Evolutionary conservation across 1,140 invertebrate genomes (phyloP).

Genomic region (Melanaphis sacchari): DNA sequence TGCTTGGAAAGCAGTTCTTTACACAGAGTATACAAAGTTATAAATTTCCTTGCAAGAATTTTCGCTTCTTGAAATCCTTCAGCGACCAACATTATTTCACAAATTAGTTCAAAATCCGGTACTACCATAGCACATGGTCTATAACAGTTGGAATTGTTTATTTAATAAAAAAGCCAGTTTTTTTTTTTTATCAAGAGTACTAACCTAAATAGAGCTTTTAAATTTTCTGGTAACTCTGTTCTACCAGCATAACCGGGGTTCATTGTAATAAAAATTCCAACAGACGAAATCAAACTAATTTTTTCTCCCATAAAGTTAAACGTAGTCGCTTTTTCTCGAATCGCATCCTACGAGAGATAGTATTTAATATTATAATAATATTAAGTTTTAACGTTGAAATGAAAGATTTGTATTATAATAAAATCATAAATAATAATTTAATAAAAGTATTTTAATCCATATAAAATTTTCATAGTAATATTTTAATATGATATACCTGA

Average conservation of each 20-base stretch:
- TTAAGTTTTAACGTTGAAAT: background rate
- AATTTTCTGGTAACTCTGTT: conserved; percentile 86
- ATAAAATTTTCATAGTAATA: background rate
- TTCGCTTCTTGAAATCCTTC: conserved; percentile 96
- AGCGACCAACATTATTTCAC: conserved; percentile 98
- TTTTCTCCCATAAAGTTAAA: conserved; percentile 96
- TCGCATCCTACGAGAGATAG: conserved; percentile 78
- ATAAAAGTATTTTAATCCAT: background rate
- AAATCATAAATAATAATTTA: background rate
- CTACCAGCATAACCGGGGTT: conserved; percentile 96
- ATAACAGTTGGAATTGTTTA: background rate
- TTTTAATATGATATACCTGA: conserved; percentile 63
- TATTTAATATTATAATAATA: background rate
- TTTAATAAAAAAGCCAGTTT: background rate
- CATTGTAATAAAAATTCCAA: conserved; percentile 98
- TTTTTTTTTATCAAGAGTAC: background rate
- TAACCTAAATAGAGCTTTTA: conserved; percentile 86
- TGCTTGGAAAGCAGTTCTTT: conserved; percentile 95
- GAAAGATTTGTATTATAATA: background rate
- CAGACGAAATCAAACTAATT: conserved; percentile 81
- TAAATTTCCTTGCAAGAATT: conserved; percentile 92
- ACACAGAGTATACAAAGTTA: conserved; percentile 93
- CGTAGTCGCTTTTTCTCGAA: conserved; percentile 83
- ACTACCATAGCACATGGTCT: conserved; percentile 97
- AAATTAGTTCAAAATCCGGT: conserved; percentile 96